Evolutionary conservation across 2,113 vertebrate species (phyloP).

Genomic region (Lophius piscatorius): DNA sequence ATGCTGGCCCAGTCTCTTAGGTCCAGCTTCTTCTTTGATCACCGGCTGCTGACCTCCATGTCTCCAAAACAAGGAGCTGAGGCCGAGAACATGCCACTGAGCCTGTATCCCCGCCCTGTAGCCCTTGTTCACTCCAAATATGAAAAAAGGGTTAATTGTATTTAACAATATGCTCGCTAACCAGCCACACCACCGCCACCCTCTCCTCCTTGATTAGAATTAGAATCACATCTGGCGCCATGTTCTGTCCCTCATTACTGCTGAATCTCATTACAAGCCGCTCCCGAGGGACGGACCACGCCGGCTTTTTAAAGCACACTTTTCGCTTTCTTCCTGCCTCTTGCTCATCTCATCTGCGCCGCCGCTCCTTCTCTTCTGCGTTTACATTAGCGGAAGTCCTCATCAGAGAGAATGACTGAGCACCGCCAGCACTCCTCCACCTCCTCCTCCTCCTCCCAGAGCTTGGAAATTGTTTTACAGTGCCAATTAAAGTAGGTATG

Average conservation of each 20-base stretch:
- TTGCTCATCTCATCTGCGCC: slow-evolving; percentile 69
- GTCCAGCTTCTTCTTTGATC: slow-evolving; percentile 68
- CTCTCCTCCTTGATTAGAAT: slow-evolving; percentile 81
- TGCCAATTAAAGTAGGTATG: slow-evolving; percentile 81
- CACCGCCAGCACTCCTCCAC: slow-evolving; percentile 29
- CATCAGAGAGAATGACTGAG: slow-evolving; percentile 78
- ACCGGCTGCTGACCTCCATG: slow-evolving; percentile 52
- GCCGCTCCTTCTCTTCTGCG: slow-evolving; percentile 69
- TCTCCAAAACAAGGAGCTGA: slow-evolving; percentile 38
- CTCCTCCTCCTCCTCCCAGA: slow-evolving; percentile 30
- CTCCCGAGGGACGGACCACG: slow-evolving; percentile 65
- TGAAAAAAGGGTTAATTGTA: slow-evolving; percentile 80
- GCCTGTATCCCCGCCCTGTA: slow-evolving; percentile 39
- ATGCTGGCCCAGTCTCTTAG: slow-evolving; percentile 48
- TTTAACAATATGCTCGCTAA: slow-evolving; percentile 80
- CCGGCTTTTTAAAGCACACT: slow-evolving; percentile 75
- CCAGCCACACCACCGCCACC: slow-evolving; percentile 23
- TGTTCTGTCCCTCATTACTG: slow-evolving; percentile 83
- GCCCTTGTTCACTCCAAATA: slow-evolving; percentile 59
- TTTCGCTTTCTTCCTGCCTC: slow-evolving; percentile 73
- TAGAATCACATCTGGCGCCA: slow-evolving; percentile 80
- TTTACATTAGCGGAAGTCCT: slow-evolving; percentile 78
- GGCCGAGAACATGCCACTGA: slow-evolving; percentile 21
- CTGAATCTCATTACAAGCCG: slow-evolving; percentile 78
- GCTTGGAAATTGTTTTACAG: slow-evolving; percentile 77